Evolutionary conservation across 2,113 vertebrate species (phyloP).

Genomic region (Empidonax traillii): DNA sequence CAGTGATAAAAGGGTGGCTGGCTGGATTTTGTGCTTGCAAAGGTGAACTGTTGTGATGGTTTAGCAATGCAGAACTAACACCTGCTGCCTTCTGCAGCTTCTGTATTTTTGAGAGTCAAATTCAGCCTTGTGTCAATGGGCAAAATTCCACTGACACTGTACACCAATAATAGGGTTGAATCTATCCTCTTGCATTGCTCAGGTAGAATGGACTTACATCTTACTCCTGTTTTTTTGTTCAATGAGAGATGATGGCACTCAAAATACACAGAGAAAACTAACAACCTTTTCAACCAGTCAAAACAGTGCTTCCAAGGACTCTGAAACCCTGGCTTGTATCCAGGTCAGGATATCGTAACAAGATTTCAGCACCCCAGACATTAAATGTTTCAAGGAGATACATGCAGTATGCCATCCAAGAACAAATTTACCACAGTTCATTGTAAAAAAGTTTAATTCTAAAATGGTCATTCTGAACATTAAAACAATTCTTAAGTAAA

Average conservation of each 20-base stretch:
- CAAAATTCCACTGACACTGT: background rate
- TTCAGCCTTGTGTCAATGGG: background rate
- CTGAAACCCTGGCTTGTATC: background rate
- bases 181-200: background rate
- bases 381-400: background rate
- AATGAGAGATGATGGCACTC: background rate
- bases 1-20: background rate
- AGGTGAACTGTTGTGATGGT: background rate
- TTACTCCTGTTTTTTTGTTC: background rate
- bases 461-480: background rate
- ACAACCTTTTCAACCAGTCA: background rate
- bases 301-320: background rate
- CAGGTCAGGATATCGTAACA: background rate
- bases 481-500: background rate
- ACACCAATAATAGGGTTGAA: background rate
- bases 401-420: background rate
- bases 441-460: background rate
- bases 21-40: background rate
- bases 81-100: background rate
- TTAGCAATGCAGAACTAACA: background rate
- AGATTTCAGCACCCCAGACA: background rate
- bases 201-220: background rate
- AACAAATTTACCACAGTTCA: background rate
- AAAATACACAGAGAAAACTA: background rate
- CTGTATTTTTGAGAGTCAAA: background rate